Conservation (phyloP, 2,113 vertebrate genomes). For the Ovis canadensis region DNA sequence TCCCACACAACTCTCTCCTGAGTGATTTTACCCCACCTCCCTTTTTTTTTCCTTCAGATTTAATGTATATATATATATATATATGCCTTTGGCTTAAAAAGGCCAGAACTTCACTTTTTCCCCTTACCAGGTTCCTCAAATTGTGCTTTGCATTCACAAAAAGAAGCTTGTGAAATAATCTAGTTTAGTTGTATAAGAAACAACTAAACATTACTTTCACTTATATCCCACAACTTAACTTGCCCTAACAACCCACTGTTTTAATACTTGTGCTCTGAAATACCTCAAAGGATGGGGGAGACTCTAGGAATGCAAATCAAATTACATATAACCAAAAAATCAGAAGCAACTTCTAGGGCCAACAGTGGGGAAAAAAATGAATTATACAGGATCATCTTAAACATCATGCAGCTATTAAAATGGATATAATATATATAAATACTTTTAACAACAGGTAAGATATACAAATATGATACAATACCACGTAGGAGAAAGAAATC, state of each 20-base stretch:
- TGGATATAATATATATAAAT: neutral
- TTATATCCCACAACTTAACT: neutral
- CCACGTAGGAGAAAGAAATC: neutral
- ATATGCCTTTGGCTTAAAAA: neutral
- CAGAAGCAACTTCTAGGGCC: neutral
- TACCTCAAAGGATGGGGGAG: neutral
- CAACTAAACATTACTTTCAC: neutral
- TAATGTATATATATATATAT: neutral
- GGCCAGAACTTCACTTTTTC: neutral
- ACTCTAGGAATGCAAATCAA: neutral
- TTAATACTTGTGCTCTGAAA: neutral
- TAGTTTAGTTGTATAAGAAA: neutral
- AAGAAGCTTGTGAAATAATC: neutral
- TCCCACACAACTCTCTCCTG: neutral
- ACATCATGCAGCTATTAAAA: neutral
- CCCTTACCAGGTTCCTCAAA: neutral
- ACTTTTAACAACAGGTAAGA: neutral
- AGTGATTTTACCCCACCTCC: neutral
- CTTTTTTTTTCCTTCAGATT: neutral
- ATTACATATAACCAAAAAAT: neutral
- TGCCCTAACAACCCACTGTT: neutral
- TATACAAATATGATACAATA: neutral
- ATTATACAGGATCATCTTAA: neutral
- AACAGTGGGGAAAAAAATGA: neutral
- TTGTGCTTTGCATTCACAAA: neutral